phyloP scores from a whole-genome alignment of 2,797 vertebrate species.

The Gymnoscopelus braueri region DNA sequence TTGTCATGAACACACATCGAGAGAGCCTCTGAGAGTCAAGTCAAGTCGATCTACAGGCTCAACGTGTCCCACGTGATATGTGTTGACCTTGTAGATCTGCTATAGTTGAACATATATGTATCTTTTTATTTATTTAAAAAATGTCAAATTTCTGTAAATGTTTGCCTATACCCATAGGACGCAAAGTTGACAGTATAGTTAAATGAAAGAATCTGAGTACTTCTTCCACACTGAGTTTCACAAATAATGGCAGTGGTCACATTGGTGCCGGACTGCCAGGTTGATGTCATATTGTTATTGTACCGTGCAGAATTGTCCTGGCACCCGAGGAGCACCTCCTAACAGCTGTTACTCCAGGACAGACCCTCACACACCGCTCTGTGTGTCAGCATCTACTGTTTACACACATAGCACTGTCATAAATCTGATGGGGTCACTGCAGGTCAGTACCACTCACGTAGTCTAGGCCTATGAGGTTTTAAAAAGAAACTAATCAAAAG shows the following conservation, averaged over 20 bases:
- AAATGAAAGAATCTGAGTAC: too few relatives aligned
- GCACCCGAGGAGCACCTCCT: constrained; percentile 8
- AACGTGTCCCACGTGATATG: too few relatives aligned
- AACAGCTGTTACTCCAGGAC: constrained; percentile 20
- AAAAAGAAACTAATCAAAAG: neutral
- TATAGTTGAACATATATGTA: too few relatives aligned
- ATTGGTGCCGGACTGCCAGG: neutral
- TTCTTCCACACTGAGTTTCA: too few relatives aligned
- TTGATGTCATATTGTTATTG: constrained; percentile 33
- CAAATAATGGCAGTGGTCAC: neutral
- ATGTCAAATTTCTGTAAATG: too few relatives aligned
- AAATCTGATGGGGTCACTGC: constrained; percentile 24
- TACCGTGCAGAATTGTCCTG: constrained; percentile 21
- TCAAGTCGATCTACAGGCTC: too few relatives aligned
- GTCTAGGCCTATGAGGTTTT: constrained; percentile 8
- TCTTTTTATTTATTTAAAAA: too few relatives aligned
- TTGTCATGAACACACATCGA: too few relatives aligned
- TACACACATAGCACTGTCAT: constrained; percentile 5
- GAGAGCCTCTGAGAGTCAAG: too few relatives aligned
- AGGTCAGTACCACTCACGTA: constrained; percentile 5
- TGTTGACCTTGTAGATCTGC: too few relatives aligned
- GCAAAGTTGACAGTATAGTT: too few relatives aligned
- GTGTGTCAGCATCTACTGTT: constrained; percentile 24
- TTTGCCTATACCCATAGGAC: too few relatives aligned
- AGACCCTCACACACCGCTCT: constrained; percentile 12